These are phyloP conservation scores for Popillia japonica DNA, from an alignment of 1,140 invertebrate genomes.

Conservation along the genomic window DNA sequence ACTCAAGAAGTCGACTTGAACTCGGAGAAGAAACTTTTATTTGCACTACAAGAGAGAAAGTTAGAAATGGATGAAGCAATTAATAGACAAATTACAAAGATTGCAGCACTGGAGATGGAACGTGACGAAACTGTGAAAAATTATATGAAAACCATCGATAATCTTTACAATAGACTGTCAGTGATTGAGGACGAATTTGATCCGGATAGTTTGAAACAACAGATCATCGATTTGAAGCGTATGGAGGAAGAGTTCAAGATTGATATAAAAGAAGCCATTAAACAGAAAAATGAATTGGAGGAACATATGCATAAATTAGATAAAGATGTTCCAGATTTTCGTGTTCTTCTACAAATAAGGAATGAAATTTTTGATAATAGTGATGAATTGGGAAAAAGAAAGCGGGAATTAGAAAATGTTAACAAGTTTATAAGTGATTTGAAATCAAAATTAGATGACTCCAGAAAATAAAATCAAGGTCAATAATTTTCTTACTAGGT, in stretches of 20 bases:
- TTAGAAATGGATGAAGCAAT: neutral
- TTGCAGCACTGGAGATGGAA: neutral
- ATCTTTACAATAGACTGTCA: neutral
- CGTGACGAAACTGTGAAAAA: slow-evolving; percentile 3
- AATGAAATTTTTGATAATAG: neutral
- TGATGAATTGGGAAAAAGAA: neutral
- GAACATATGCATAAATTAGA: neutral
- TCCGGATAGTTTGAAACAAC: neutral
- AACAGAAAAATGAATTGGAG: neutral
- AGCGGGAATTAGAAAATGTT: neutral
- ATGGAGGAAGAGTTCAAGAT: neutral
- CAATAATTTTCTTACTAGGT: too few species aligned
- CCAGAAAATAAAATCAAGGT: too few species aligned
- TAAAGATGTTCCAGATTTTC: neutral
- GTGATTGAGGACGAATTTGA: neutral
- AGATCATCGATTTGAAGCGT: neutral
- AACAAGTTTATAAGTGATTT: slow-evolving; percentile 3
- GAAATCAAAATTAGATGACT: neutral
- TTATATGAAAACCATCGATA: neutral
- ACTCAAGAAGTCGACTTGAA: neutral
- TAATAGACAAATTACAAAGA: neutral
- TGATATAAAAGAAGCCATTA: neutral
- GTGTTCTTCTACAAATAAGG: neutral
- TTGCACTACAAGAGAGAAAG: neutral
- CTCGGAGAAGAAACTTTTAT: neutral